Base-by-base conservation (phyloP, 1,140 invertebrate species). In the Drosophila serrata region DNA sequence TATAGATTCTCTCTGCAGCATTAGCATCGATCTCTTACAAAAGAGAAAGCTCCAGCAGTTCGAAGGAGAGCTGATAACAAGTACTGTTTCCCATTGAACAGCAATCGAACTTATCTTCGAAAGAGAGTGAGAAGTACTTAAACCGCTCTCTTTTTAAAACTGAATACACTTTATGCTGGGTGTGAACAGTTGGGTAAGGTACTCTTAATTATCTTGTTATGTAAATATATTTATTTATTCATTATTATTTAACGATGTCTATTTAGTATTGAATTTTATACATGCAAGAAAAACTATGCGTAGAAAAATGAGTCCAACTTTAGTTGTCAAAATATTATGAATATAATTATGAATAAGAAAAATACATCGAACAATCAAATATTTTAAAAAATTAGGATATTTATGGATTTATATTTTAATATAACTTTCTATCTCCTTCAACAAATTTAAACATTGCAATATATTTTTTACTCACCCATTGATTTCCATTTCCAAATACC, bases 41-140 rank as follows among this genome's bases (percentile, higher is more conserved):
- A n/a, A n/a, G 11, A 37, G 27, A 17, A 11, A 37, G 40, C 55
- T 76, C 74, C 74, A 76, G 73, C 35, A 45, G 33, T 42, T 56
- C 48, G 22, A 42, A 74, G 31, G 31, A 3, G 39, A 37, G 51
- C 29, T 49, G 31, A 69, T 31, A 65, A 19, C 24, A 29, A 65
- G n/a, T 31, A 35, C 72, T 48, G 46, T 58, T 55, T 53, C 19
- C 61, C 19, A 62, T 75, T 62, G 68, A 57, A 40, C 49, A 45
- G 29, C n/a, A 45, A 60, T 74, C 37, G 40, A 39, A 6, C 6
- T 31, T 35, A 24, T 33, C 27, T 65, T 27, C 3, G 27, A 15
- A 22, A 76, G 57, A 76, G 57, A 39, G 4, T 8, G 1, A 24
- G 7, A 40, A 37, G 31, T 33, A 51, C 6, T n/a, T 11, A 12